phyloP scores from a whole-genome alignment of 2,888 invertebrate genomes.

The Dexiosoma caninum region DNA sequence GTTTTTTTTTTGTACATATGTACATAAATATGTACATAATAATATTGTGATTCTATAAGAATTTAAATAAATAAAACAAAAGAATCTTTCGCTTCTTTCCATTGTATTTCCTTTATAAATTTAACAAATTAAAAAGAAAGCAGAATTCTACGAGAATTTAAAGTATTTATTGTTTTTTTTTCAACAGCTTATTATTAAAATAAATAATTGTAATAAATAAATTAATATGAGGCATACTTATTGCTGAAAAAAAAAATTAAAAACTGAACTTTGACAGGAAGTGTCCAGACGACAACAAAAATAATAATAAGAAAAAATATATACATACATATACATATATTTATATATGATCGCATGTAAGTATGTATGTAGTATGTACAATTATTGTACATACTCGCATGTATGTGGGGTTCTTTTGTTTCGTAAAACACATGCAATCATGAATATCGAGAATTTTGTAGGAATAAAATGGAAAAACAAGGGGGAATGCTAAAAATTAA shows the following conservation, averaged over 20 bases:
- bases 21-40: too few relatives aligned
- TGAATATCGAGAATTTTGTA: constrained; percentile 40
- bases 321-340: background rate
- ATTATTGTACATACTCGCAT: too few relatives aligned
- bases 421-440: constrained; percentile 42
- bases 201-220: constrained; percentile 51
- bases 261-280: constrained; percentile 68
- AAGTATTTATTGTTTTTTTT: constrained; percentile 46
- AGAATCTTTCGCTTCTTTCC: background rate
- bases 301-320: constrained; percentile 10
- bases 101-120: background rate
- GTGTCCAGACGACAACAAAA: constrained; percentile 57
- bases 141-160: constrained; percentile 22
- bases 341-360: too few relatives aligned
- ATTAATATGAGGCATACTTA: constrained; percentile 36
- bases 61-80: too few relatives aligned
- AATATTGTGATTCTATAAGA: too few relatives aligned
- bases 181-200: constrained; percentile 36
- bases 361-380: too few relatives aligned
- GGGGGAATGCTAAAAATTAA: constrained; percentile 16
- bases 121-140: constrained; percentile 1
- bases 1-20: too few relatives aligned
- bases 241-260: constrained; percentile 25
- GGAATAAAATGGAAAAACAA: constrained; percentile 20
- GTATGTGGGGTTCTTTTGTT: constrained; percentile 62